Evolutionary conservation across 2,888 invertebrate species (phyloP), one percentile per base, ranked within the genome.

Genomic region (Gnatocerus cornutus): DNA sequence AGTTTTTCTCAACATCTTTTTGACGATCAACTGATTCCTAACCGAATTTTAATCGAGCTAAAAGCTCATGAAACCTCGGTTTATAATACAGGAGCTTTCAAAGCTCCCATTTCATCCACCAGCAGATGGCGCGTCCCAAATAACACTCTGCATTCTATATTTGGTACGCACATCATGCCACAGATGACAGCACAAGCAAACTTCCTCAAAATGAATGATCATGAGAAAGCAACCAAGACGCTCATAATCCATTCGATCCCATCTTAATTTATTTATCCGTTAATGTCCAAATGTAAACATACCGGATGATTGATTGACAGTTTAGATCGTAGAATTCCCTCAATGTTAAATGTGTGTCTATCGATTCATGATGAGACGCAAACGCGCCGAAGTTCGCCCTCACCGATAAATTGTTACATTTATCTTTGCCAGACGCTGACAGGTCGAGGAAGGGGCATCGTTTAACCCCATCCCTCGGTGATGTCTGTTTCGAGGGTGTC

Each of bases 391-490:
- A 50, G 61, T 67, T 71, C 64, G 33, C 59, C 63, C 58, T 45
- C 69, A 50, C 69, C 69, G 69, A 71, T 70, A 71, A 71, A 71
- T 71, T 71, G 71, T 68, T 68, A 64, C 70, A 73, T 74, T 74
- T 73, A 70, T 74, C 71, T 71, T 63, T 70, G 66, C 68, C 71
- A 71, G 53, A 71, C 58, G 65, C 63, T 66, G 55, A 58, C 63
- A 63, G 53, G 62, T 62, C 63, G 67, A 55, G 64, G 45, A 33
- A 50, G 62, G 61, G 48, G 39, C 65, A 46, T 9, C 55, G 46
- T 48, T 64, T 64, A 65, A 59, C 66, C 58, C 56, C 65, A 65
- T 65, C 45, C 48, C 53, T 16, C 21, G 30, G 53, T 64, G 62
- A 65, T 55, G 65, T 58, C 67, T 67, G 50, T 67, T 67, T 59